Evolutionary conservation across 2,888 invertebrate species (phyloP), one percentile per base, ranked within the genome.

Genomic region (Eupithecia pulchellata): DNA sequence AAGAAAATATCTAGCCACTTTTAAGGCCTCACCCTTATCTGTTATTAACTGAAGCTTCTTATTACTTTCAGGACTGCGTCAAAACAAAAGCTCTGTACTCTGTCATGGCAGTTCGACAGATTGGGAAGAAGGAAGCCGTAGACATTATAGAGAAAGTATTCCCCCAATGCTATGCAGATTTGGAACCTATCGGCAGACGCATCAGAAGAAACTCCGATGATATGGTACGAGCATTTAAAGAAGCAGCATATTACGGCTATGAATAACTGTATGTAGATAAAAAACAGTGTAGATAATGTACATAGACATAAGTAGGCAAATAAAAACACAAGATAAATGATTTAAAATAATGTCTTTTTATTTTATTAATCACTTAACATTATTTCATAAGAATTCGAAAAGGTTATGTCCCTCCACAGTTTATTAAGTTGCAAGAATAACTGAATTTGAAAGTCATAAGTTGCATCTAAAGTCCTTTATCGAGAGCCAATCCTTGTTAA

Each of bases 111-210:
- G 98, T 97, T 0, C 95, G 98, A 67, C 96, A 97, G 81, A 95
- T 99, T 25, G 93, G 95, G 0, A 92, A 95, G 72, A 93, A 95
- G 64, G 96, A 98, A 85, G 99, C 98, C 0, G 91, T 95, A 20
- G 95, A 95, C 34, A 96, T 97, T 0, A 97, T 99, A 30, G 97
- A 99, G 78, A 95, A 97, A 82, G 99, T 99, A 0, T 99, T 99
- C 89, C 95, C 96, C 0, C 97, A 96, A 86, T 99, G 99, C 88
- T 99, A 99, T 84, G 95, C 96, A 27, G 99, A 99, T 89, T 93
- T 99, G 79, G 99, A 99, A 86, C 99, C 99, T 0, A 95, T 99
- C 64, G 99, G 99, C 0, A 93, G 97, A 77, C 91, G 97, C 75
- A 93, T 97, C 75, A 95, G 97, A 77, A 94, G 97, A 71, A 97